Conservation (phyloP, 1,140 invertebrate genomes). For the Hesperophylax magnus region DNA sequence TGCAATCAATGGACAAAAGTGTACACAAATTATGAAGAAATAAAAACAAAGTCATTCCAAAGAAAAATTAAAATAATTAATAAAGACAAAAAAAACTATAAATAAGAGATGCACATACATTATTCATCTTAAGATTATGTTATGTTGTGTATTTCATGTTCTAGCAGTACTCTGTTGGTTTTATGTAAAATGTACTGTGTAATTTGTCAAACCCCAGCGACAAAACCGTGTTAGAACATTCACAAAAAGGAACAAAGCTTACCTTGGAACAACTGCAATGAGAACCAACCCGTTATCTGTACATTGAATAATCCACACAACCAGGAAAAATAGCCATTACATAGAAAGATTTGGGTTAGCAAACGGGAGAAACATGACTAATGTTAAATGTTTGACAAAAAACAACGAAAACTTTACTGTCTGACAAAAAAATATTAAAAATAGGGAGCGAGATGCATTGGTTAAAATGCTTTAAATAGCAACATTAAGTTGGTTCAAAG, state of each 20-base stretch:
- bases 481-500: too few relatives aligned
- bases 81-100: neutral
- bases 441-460: too few relatives aligned
- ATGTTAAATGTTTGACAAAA: neutral
- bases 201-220: neutral
- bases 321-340: conserved; percentile 5
- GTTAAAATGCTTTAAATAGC: too few relatives aligned
- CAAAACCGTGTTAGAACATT: neutral
- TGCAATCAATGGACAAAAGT: too few relatives aligned
- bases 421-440: too few relatives aligned
- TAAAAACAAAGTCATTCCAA: neutral
- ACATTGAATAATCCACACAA: neutral
- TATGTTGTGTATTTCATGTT: neutral
- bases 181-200: neutral
- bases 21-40: too few relatives aligned
- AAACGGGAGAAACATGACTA: neutral
- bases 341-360: neutral
- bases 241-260: conserved; percentile 20
- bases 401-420: too few relatives aligned
- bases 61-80: neutral
- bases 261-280: conserved; percentile 3
- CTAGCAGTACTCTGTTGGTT: neutral
- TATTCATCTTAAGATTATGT: neutral
- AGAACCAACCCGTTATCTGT: neutral
- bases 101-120: neutral